These are phyloP conservation scores for Sceloporus undulatus DNA, from an alignment of 2,113 vertebrate genomes.

Conservation along the genomic window DNA sequence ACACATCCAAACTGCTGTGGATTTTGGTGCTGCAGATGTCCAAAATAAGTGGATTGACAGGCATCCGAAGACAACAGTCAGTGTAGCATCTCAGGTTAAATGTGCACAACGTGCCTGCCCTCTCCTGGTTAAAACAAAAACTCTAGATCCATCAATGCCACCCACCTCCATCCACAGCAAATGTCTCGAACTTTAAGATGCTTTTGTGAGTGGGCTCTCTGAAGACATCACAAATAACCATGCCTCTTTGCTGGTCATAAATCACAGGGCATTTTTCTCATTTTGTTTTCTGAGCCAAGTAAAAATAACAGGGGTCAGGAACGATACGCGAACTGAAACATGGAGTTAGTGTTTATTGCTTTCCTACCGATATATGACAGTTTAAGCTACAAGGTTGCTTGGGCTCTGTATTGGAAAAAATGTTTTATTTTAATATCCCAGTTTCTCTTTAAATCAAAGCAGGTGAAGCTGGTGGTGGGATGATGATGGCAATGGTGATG, in stretches of 20 bases:
- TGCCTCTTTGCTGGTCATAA: neutral
- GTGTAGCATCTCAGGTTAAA: neutral
- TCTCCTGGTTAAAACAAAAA: constrained; percentile 6
- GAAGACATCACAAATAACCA: neutral
- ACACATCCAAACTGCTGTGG: neutral
- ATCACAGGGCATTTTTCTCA: neutral
- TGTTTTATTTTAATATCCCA: neutral
- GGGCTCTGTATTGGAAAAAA: neutral
- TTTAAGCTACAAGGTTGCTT: neutral
- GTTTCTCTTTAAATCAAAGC: neutral
- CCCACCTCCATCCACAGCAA: neutral
- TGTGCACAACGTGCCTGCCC: neutral
- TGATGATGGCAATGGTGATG: too few species aligned
- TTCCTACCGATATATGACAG: neutral
- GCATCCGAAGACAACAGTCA: neutral
- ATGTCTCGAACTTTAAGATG: neutral
- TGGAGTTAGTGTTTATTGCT: neutral
- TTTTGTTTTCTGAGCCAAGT: neutral
- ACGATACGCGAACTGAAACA: neutral
- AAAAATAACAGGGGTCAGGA: neutral
- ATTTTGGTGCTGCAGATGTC: neutral
- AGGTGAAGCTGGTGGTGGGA: neutral
- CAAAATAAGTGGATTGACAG: neutral
- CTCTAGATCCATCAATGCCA: neutral
- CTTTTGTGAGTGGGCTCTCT: neutral